Evolutionary conservation across 2,113 vertebrate species (phyloP).

Genomic region (Brienomyrus longianalis): DNA sequence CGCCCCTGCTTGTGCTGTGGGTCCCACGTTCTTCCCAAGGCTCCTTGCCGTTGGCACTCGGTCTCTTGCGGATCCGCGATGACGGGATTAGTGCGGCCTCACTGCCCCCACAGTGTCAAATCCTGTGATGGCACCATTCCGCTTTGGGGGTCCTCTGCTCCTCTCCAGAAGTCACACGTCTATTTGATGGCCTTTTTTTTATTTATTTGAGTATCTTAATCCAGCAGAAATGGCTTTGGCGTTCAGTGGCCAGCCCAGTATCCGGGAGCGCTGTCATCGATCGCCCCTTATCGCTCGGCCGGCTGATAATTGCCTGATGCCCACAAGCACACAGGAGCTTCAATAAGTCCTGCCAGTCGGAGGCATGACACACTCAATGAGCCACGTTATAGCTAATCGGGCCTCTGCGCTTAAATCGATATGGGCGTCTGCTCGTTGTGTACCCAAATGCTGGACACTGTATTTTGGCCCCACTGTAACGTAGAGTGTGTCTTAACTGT

Average conservation of each 20-base stretch:
- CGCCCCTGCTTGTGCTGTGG: not conserved
- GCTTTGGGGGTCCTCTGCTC: not conserved
- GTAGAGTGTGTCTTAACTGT: not conserved
- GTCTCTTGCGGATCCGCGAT: not conserved
- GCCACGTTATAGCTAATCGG: constrained; percentile 5
- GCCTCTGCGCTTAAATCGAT: constrained; percentile 4
- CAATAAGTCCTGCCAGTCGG: constrained; percentile 2
- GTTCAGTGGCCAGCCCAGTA: not conserved
- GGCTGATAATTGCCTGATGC: constrained; percentile 24
- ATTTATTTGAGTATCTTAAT: constrained; percentile 2
- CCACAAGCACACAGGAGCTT: constrained; percentile 3
- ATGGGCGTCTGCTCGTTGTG: not conserved
- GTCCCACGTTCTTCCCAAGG: not conserved
- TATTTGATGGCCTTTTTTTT: not conserved
- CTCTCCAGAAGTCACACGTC: constrained; percentile 2
- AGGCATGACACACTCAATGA: constrained; percentile 10
- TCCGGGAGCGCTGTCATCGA: not conserved
- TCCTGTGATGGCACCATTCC: not conserved
- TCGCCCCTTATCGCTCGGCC: constrained; percentile 20
- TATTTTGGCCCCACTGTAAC: not conserved
- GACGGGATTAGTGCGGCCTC: constrained; percentile 6
- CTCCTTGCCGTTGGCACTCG: not conserved
- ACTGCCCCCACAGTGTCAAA: not conserved
- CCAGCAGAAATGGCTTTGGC: not conserved
- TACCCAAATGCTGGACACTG: not conserved